Percentiles rank a stretch among this genome's conserved stretches.
These are phyloP conservation scores for Zaprionus bogoriensis DNA, from an alignment of 2,888 invertebrate species.

Conservation along the genomic window DNA sequence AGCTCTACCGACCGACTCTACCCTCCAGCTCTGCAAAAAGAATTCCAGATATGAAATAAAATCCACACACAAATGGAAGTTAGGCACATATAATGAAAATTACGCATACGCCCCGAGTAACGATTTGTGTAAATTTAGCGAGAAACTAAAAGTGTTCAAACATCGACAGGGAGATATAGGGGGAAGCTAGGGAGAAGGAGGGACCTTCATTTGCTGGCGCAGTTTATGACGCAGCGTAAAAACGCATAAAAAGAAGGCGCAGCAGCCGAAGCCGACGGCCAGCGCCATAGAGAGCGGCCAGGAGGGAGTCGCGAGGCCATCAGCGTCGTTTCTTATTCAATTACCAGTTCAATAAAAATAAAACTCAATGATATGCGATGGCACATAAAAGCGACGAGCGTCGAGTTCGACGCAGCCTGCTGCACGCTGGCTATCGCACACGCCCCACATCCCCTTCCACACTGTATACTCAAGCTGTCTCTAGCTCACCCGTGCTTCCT, in stretches of 20 bases:
- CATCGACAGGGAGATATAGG: too few relatives aligned
- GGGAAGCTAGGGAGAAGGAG: too few relatives aligned
- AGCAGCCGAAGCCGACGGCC: constrained; percentile 42
- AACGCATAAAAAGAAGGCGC: constrained; percentile 49
- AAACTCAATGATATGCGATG: constrained; percentile 65
- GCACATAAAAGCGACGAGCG: constrained; percentile 46
- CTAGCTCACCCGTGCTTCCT: neutral
- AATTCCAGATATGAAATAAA: constrained; percentile 40
- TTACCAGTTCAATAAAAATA: constrained; percentile 73
- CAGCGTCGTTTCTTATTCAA: constrained; percentile 71
- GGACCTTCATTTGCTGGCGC: constrained; percentile 21
- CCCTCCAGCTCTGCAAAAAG: neutral
- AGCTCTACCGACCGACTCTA: neutral
- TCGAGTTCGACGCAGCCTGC: constrained; percentile 6
- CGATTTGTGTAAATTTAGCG: constrained; percentile 45
- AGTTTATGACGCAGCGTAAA: constrained; percentile 42
- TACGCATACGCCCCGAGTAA: constrained; percentile 45
- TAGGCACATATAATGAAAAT: constrained; percentile 31
- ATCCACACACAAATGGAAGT: constrained; percentile 27
- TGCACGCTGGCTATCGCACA: constrained; percentile 9
- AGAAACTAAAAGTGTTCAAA: constrained; percentile 25
- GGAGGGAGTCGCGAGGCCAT: constrained; percentile 40
- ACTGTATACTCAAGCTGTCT: neutral
- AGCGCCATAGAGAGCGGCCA: neutral
- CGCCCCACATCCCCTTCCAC: neutral